These are phyloP conservation scores for Drosophila putrida DNA, from an alignment of 2,888 invertebrate species.

Conservation along the genomic window DNA sequence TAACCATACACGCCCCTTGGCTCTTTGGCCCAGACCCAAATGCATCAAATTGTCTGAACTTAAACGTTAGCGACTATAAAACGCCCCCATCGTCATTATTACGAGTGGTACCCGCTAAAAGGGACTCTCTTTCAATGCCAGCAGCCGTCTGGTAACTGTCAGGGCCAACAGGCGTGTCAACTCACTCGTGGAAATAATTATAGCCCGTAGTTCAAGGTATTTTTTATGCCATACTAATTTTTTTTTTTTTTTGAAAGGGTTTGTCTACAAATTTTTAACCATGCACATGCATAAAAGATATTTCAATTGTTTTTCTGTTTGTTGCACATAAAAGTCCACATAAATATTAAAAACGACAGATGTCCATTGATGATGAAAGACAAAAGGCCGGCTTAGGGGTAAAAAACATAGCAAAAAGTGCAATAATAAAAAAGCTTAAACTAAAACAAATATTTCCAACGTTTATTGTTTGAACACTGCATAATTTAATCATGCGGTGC, in stretches of 20 bases:
- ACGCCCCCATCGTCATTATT: constrained; percentile 37
- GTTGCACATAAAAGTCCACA: constrained; percentile 51
- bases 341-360: constrained; percentile 72
- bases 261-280: constrained; percentile 23
- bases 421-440: constrained; percentile 9
- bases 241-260: constrained; percentile 15
- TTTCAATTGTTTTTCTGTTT: constrained; percentile 44
- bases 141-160: constrained; percentile 50
- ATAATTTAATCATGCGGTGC: constrained; percentile 69
- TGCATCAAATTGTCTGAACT: constrained; percentile 72
- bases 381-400: constrained; percentile 65
- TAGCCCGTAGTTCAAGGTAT: constrained; percentile 34
- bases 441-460: constrained; percentile 13
- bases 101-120: constrained; percentile 18
- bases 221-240: constrained; percentile 7
- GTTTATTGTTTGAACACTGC: constrained; percentile 55
- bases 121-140: constrained; percentile 64
- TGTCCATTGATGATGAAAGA: constrained; percentile 48
- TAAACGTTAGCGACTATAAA: constrained; percentile 63
- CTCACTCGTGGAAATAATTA: constrained; percentile 64
- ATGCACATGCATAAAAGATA: constrained; percentile 57
- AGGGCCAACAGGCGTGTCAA: constrained; percentile 55
- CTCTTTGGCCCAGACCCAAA: constrained; percentile 47
- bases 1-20: constrained; percentile 65
- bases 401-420: constrained; percentile 10